These are phyloP conservation scores for Crax fasciolata DNA, from an alignment of 2,797 vertebrate genomes.

Conservation along the genomic window DNA sequence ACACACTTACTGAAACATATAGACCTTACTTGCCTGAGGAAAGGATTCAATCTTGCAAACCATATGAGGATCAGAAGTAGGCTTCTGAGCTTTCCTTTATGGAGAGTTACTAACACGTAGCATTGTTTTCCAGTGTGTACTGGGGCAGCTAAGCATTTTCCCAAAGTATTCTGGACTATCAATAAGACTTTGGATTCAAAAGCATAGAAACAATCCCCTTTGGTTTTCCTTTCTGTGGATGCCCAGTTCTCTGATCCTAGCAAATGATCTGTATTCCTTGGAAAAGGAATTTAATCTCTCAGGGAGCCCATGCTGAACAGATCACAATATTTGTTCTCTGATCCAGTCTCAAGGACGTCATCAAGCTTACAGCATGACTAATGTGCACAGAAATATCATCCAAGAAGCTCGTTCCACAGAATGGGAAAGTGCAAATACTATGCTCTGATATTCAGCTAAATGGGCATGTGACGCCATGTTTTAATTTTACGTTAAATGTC, in stretches of 20 bases:
- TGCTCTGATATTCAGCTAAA: slow-evolving; percentile 27
- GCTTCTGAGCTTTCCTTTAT: not conserved
- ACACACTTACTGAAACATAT: not conserved
- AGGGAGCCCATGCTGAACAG: slow-evolving; percentile 37
- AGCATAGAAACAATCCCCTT: not conserved
- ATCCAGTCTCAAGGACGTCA: slow-evolving; percentile 64
- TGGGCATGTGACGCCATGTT: slow-evolving; percentile 16
- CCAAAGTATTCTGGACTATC: not conserved
- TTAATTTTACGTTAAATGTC: slow-evolving; percentile 65
- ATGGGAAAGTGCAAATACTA: not conserved
- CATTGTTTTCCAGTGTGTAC: not conserved
- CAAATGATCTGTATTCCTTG: slow-evolving; percentile 31
- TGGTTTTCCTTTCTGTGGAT: not conserved
- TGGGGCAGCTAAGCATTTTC: not conserved
- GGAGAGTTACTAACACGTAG: not conserved
- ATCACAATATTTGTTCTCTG: slow-evolving; percentile 61
- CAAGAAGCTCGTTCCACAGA: slow-evolving; percentile 49
- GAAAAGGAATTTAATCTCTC: slow-evolving; percentile 35
- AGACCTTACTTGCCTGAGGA: slow-evolving; percentile 16
- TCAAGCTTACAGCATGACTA: slow-evolving; percentile 55
- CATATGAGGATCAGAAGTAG: not conserved
- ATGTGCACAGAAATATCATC: slow-evolving; percentile 69
- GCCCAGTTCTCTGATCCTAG: not conserved
- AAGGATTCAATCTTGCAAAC: slow-evolving; percentile 12
- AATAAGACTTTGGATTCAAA: not conserved